Evolutionary conservation across 2,888 invertebrate species (phyloP), one percentile per base, ranked within the genome.

Genomic region (Thalpophila matura): DNA sequence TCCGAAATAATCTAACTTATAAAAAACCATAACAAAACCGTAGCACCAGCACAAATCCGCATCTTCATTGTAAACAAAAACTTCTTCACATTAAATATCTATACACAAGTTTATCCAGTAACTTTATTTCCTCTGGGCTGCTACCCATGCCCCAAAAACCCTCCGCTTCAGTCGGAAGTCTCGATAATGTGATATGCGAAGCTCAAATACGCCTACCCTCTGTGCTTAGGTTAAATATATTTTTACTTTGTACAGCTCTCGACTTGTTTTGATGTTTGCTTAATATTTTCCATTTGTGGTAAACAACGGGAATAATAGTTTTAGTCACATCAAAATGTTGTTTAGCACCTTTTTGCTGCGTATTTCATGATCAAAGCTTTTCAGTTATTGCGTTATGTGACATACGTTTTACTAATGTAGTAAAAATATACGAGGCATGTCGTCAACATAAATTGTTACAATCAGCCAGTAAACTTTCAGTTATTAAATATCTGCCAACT

Each of bases 101-200:
- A 66, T 73, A 74, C 40, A 51, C 47, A 69, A 79, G 62, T 73
- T 70, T 66, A 73, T 73, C 62, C 63, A 73, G 78, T 74, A 73
- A 75, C 59, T 76, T 71, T 76, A 70, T 71, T 75, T 71, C 70
- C 49, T 62, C 63, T 40, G 46, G 64, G 54, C 38, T 63, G 49
- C 63, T 71, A 66, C 72, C 66, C 68, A 70, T 73, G 50, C 29
- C 56, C 69, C 69, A 42, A 69, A 77, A 64, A 51, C 64, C 72
- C 73, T 67, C 68, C 68, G 33, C 51, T 66, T 59, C 70, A 65
- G 66, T 64, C 73, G 63, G 76, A 80, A 77, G 70, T 72, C 78
- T 71, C 81, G 81, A 86, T 86, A 86, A 86, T 86, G 81, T 81
- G 83, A 85, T 84, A 86, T 82, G 79, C 63, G 80, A 74, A 78